These are phyloP conservation scores for Cossypha heuglini DNA, from an alignment of 2,797 vertebrate species.

Conservation along the genomic window DNA sequence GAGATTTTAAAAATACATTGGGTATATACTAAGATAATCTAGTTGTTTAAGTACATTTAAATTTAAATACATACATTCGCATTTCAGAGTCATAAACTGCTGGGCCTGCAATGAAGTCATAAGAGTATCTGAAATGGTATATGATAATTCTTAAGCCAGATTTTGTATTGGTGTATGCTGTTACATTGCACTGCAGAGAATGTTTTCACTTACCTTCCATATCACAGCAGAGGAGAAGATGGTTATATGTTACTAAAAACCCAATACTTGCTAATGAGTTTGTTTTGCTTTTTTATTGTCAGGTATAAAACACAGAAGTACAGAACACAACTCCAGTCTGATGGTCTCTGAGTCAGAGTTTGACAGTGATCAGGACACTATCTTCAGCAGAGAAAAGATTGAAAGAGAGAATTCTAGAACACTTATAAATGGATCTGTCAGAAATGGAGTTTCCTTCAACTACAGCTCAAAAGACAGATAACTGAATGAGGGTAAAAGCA, in stretches of 20 bases:
- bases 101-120: not conserved
- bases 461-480: conserved; percentile 78
- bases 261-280: not conserved
- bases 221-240: not conserved
- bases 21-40: not conserved
- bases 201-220: not conserved
- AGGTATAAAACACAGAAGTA: conserved; percentile 92
- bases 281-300: not conserved
- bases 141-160: not conserved
- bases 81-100: not conserved
- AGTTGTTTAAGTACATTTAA: not conserved
- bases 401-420: conserved; percentile 74
- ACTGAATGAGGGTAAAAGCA: not conserved
- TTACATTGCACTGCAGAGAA: not conserved
- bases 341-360: conserved; percentile 94
- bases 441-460: conserved; percentile 80
- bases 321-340: conserved; percentile 91
- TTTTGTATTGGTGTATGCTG: not conserved
- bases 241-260: not conserved
- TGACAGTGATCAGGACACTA: conserved; percentile 90
- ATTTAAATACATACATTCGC: not conserved
- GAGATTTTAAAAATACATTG: not conserved
- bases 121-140: not conserved
- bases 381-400: conserved; percentile 82
- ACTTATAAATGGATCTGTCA: conserved; percentile 69